Conservation (phyloP, 92 coral and sea anemone species). For the Paragorgia papillata region DNA sequence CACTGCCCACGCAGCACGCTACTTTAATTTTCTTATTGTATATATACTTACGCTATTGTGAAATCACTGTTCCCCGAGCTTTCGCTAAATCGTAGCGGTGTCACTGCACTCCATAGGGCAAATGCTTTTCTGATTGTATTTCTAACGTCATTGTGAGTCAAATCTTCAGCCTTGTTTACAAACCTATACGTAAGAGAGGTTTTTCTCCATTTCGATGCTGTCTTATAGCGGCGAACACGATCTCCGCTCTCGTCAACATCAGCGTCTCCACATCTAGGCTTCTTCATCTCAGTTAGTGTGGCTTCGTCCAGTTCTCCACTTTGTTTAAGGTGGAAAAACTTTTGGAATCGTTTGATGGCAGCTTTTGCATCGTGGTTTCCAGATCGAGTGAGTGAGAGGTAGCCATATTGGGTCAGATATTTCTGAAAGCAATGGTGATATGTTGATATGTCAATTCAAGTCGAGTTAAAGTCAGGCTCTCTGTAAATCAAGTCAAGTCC, state of each 20-base stretch:
- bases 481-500: too few relatives aligned
- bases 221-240: conserved; percentile 58
- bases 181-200: conserved; percentile 43
- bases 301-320: conserved; percentile 70
- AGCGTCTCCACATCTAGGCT: conserved; percentile 85
- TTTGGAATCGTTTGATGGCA: conserved; percentile 72
- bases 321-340: conserved; percentile 69
- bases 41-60: not conserved
- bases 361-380: conserved; percentile 68
- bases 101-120: conserved; percentile 45
- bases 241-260: conserved; percentile 64
- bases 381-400: conserved; percentile 32
- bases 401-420: not conserved
- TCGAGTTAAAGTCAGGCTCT: too few relatives aligned
- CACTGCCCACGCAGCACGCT: too few relatives aligned
- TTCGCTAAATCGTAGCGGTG: conserved; percentile 48
- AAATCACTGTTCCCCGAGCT: too few relatives aligned
- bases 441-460: too few relatives aligned
- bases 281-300: conserved; percentile 73
- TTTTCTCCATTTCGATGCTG: conserved; percentile 52
- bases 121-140: conserved; percentile 32
- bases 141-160: not conserved
- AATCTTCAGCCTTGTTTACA: not conserved
- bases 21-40: too few relatives aligned
- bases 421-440: too few relatives aligned